phyloP scores from a whole-genome alignment of 2,113 vertebrate species.

The Heterochromis multidens region DNA sequence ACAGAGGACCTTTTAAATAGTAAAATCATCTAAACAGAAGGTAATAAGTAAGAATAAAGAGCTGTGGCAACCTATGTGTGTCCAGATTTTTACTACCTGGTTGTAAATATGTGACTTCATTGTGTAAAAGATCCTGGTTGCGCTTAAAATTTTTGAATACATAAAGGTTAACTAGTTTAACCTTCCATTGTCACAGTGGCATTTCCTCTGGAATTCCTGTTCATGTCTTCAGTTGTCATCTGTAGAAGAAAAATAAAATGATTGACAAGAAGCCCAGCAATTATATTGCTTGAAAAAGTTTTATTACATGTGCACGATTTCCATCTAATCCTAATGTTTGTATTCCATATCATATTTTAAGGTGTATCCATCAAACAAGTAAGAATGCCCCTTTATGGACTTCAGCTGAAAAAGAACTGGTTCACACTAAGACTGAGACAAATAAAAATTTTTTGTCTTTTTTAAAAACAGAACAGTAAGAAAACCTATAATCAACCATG shows the following conservation, averaged over 20 bases:
- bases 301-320: background rate
- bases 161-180: background rate
- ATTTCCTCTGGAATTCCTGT: background rate
- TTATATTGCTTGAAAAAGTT: background rate
- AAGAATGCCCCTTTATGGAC: background rate
- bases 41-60: background rate
- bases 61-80: background rate
- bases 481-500: background rate
- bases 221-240: background rate
- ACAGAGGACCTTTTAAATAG: background rate
- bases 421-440: background rate
- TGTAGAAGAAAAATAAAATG: background rate
- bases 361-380: background rate
- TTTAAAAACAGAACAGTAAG: background rate
- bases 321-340: too few species aligned
- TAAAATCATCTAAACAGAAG: background rate
- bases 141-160: background rate
- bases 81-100: background rate
- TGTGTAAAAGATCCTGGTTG: background rate
- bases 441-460: background rate
- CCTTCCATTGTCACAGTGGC: background rate
- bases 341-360: background rate
- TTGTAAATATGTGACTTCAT: background rate
- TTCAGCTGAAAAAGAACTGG: background rate
- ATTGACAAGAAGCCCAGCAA: background rate